A percentile compares a stretch with the other conserved stretches of the same genome.
Conservation (phyloP, 92 coral and sea anemone genomes). For the Heteractis magnifica region DNA sequence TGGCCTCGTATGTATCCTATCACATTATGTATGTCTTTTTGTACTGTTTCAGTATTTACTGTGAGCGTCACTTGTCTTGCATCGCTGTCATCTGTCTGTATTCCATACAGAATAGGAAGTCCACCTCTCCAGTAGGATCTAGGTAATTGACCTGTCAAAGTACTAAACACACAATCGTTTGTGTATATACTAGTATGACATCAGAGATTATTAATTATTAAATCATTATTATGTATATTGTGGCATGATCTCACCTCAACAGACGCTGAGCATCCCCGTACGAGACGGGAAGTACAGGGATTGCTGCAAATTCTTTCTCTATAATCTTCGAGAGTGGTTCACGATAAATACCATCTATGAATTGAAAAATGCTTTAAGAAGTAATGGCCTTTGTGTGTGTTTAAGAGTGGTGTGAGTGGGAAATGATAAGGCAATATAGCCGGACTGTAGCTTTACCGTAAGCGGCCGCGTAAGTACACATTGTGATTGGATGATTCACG, state of each 20-base stretch:
- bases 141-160: constrained; percentile 24
- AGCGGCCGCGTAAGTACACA: no score
- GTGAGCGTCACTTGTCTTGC: constrained; percentile 46
- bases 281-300: constrained; percentile 64
- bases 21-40: constrained; percentile 46
- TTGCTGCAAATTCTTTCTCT: constrained; percentile 23
- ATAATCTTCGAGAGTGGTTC: background rate
- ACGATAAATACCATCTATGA: constrained; percentile 32
- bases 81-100: constrained; percentile 17
- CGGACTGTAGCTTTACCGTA: no score
- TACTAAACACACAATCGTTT: constrained; percentile 1
- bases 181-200: background rate
- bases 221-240: background rate
- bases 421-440: no score
- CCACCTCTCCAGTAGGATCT: constrained; percentile 30
- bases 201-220: background rate
- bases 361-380: background rate
- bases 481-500: no score
- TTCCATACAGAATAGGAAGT: constrained; percentile 19
- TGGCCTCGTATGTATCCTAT: constrained; percentile 51
- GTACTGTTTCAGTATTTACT: constrained; percentile 36
- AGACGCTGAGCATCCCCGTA: constrained; percentile 61
- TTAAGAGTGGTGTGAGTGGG: no score
- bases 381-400: background rate
- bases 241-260: constrained; percentile 30